Percentiles rank a stretch among this genome's conserved stretches.
phyloP scores from a whole-genome alignment of 2,797 vertebrate species.

The Coregonus ussuriensis region DNA sequence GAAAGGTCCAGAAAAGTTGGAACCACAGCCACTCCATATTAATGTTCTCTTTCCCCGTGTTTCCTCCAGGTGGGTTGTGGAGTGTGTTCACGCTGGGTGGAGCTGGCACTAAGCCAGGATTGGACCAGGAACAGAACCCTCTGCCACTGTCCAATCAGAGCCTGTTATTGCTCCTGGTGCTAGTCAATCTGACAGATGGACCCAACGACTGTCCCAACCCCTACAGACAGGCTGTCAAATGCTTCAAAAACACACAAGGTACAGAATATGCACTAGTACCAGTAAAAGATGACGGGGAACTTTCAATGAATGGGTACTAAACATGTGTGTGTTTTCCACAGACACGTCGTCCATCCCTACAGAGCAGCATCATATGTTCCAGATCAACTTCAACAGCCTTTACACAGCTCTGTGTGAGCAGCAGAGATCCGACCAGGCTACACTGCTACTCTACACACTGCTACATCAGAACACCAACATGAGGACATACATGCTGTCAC shows the following conservation, averaged over 20 bases:
- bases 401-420: conserved; percentile 95
- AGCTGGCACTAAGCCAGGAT: conserved; percentile 77
- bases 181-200: conserved; percentile 91
- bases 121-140: conserved; percentile 83
- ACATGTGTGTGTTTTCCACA: conserved; percentile 47
- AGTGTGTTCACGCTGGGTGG: conserved; percentile 93
- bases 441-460: conserved; percentile 91
- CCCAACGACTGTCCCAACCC: conserved; percentile 87
- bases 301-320: too few relatives aligned
- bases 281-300: too few relatives aligned
- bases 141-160: conserved; percentile 96
- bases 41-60: not conserved
- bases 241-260: conserved; percentile 99
- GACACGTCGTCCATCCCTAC: conserved; percentile 86
- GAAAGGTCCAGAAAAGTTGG: too few relatives aligned
- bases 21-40: too few relatives aligned
- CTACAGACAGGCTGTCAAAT: conserved; percentile 90
- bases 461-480: conserved; percentile 97
- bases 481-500: conserved; percentile 91
- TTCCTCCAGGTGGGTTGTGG: conserved; percentile 90
- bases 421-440: conserved; percentile 93
- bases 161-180: conserved; percentile 89
- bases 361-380: conserved; percentile 88
- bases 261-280: not conserved
- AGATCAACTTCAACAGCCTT: conserved; percentile 98